Conservation (phyloP, 2,888 invertebrate species). For the Pteria penguin region DNA sequence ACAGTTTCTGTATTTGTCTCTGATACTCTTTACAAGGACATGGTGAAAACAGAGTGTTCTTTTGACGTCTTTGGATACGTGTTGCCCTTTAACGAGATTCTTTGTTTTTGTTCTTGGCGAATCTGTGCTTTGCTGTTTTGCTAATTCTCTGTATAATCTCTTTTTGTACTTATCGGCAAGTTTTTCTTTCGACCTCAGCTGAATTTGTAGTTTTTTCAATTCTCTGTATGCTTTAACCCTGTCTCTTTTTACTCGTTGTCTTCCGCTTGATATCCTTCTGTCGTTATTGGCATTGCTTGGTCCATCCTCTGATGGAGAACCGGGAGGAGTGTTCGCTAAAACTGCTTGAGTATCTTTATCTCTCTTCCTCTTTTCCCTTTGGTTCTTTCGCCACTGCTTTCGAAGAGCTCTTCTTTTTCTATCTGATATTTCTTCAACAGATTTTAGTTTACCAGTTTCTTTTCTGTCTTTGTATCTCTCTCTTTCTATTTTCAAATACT, state of each 20-base stretch:
- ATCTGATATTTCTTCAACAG: not conserved
- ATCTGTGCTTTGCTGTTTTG: not conserved
- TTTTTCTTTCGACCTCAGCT: not conserved
- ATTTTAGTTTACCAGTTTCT: constrained; percentile 5
- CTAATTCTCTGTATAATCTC: not conserved
- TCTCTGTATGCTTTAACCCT: constrained; percentile 28
- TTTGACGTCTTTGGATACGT: constrained; percentile 9
- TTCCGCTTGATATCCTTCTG: too few species aligned
- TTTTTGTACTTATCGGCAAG: not conserved
- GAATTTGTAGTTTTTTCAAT: constrained; percentile 13
- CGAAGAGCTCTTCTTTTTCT: constrained; percentile 5
- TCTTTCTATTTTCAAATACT: constrained; percentile 2
- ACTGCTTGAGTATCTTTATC: not conserved
- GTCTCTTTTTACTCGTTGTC: constrained; percentile 20
- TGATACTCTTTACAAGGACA: constrained; percentile 23
- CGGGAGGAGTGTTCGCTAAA: constrained; percentile 8
- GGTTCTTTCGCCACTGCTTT: constrained; percentile 1
- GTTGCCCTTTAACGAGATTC: constrained; percentile 15
- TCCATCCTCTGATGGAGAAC: too few species aligned
- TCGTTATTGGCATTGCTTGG: too few species aligned
- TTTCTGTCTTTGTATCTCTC: not conserved
- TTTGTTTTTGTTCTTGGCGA: constrained; percentile 39
- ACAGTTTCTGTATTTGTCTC: constrained; percentile 24
- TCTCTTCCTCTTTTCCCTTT: constrained; percentile 7
- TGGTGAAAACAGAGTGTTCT: constrained; percentile 35